phyloP scores from a whole-genome alignment of 2,113 vertebrate genomes.

The Alaudala cheleensis region DNA sequence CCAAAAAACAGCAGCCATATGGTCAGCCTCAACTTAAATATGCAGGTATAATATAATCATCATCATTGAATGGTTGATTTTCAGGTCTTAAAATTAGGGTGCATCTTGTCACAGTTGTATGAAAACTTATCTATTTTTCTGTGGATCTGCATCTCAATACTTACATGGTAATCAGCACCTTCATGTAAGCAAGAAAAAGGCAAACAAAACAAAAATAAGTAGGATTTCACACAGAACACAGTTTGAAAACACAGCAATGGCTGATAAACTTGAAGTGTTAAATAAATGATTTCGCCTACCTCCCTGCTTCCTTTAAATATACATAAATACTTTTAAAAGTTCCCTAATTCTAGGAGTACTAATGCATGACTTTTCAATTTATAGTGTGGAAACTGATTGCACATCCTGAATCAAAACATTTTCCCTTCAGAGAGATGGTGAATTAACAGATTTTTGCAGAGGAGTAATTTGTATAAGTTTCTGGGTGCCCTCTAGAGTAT shows the following conservation, averaged over 20 bases:
- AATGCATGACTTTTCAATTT: not conserved
- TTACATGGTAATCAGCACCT: fast-evolving
- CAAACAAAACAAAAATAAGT: not conserved
- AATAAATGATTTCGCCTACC: not conserved
- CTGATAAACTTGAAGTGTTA: not conserved
- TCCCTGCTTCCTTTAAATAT: not conserved
- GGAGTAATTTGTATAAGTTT: not conserved
- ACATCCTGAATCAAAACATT: not conserved
- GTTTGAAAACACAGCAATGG: not conserved
- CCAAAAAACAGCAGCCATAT: not conserved
- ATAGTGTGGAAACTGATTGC: not conserved
- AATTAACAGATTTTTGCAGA: not conserved
- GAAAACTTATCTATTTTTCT: not conserved
- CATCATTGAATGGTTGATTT: not conserved
- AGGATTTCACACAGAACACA: not conserved
- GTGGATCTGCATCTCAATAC: not conserved
- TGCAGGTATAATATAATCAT: not conserved
- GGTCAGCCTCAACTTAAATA: not conserved
- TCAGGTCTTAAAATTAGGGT: not conserved
- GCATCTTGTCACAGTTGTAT: not conserved
- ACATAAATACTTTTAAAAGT: not conserved
- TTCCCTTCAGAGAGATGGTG: not conserved
- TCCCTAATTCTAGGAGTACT: not conserved
- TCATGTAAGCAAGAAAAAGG: not conserved
- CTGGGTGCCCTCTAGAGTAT: not conserved